These are phyloP conservation scores for Odontamblyopus rebecca DNA, from an alignment of 2,797 vertebrate genomes.

Conservation along the genomic window DNA sequence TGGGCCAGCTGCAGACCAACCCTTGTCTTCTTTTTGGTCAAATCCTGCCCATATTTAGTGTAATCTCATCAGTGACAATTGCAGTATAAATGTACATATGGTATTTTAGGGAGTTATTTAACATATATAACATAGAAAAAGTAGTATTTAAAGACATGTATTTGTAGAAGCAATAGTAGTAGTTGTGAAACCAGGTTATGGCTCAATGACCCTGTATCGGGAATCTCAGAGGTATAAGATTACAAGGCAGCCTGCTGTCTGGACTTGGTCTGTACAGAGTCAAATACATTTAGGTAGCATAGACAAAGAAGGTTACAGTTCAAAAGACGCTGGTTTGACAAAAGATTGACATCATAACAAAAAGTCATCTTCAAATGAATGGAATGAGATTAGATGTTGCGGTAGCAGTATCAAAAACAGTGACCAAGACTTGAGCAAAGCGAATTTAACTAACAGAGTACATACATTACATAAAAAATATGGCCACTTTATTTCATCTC, in stretches of 20 bases:
- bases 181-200: conserved; percentile 39
- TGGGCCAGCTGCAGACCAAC: background rate
- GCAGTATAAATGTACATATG: conserved; percentile 17
- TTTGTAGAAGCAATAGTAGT: conserved; percentile 16
- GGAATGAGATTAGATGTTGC: background rate
- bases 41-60: conserved; percentile 1
- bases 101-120: conserved; percentile 14
- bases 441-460: background rate
- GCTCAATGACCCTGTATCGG: conserved; percentile 56
- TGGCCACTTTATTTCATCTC: conserved; percentile 16
- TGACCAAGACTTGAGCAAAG: conserved; percentile 8
- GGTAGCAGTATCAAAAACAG: conserved; percentile 1
- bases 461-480: conserved; percentile 15
- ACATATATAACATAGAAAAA: conserved; percentile 17
- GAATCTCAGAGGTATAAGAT: conserved; percentile 58
- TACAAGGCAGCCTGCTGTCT: conserved; percentile 35
- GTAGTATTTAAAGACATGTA: conserved; percentile 15
- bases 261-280: conserved; percentile 6
- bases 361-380: conserved; percentile 2
- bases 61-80: conserved; percentile 12
- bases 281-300: conserved; percentile 20
- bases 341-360: conserved; percentile 1
- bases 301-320: conserved; percentile 1
- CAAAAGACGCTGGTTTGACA: conserved; percentile 6
- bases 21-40: background rate